Evolutionary conservation across 2,797 vertebrate species (phyloP).

Genomic region (Pseudochaenichthys georgianus): DNA sequence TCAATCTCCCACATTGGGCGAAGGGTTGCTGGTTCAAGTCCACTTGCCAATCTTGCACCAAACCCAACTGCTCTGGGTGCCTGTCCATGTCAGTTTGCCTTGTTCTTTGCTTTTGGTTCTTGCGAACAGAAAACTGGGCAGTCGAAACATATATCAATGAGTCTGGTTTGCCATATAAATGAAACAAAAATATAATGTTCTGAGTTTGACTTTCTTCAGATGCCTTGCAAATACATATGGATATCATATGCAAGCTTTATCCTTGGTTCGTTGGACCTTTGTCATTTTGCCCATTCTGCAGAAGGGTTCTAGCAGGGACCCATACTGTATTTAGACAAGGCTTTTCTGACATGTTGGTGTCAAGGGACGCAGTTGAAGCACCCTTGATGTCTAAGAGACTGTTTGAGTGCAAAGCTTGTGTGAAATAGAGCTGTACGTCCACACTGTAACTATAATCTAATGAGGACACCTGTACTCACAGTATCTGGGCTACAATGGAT

Average conservation of each 20-base stretch:
- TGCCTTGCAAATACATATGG: background rate
- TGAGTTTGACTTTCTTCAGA: slow-evolving; percentile 4
- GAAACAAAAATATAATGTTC: background rate
- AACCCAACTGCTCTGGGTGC: too few relatives aligned
- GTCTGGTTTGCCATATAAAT: background rate
- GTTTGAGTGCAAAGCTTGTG: background rate
- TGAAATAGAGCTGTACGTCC: background rate
- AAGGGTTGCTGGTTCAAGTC: too few relatives aligned
- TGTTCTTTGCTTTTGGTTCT: too few relatives aligned
- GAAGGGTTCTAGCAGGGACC: slow-evolving; percentile 1
- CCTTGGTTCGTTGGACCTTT: background rate
- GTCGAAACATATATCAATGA: background rate
- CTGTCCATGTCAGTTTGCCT: too few relatives aligned
- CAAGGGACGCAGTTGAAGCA: background rate
- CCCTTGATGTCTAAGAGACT: background rate
- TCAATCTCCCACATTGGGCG: too few relatives aligned
- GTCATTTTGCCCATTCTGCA: background rate
- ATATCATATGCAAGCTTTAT: background rate
- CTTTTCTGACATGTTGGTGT: slow-evolving; percentile 12
- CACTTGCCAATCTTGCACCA: too few relatives aligned
- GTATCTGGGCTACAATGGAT: slow-evolving; percentile 14
- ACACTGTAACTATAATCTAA: slow-evolving; percentile 6
- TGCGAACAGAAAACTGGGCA: background rate
- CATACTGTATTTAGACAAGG: slow-evolving; percentile 1
- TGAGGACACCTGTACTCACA: background rate